Percentiles rank a stretch among this genome's conserved stretches.
These are phyloP conservation scores for Myocastor coypus DNA, from an alignment of 2,113 vertebrate species.

Conservation along the genomic window DNA sequence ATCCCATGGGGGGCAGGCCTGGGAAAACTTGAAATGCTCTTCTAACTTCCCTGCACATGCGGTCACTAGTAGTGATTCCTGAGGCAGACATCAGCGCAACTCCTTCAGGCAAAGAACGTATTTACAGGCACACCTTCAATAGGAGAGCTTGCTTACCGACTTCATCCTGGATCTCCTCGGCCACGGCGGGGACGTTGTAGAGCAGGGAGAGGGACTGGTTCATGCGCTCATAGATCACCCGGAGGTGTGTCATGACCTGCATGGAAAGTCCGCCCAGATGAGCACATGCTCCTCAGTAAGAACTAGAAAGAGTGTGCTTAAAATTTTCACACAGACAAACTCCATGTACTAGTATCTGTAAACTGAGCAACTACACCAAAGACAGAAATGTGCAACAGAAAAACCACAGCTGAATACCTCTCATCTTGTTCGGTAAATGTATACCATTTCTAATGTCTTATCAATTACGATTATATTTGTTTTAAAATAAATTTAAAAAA, in stretches of 20 bases:
- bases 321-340: too few relatives aligned
- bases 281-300: background rate
- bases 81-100: background rate
- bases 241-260: constrained; percentile 98
- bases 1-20: background rate
- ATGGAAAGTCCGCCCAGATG: background rate
- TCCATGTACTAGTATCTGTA: too few relatives aligned
- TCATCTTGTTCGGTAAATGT: too few relatives aligned
- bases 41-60: background rate
- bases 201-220: constrained; percentile 98
- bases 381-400: too few relatives aligned
- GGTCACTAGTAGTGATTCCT: background rate
- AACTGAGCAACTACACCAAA: too few relatives aligned
- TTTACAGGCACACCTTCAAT: background rate
- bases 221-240: constrained; percentile 98
- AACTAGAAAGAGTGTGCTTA: background rate
- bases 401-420: too few relatives aligned
- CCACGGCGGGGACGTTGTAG: constrained; percentile 96
- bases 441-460: too few relatives aligned
- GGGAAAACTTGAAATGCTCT: background rate
- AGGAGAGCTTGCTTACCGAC: constrained; percentile 90
- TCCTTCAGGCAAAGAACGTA: background rate
- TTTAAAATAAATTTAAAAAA: too few relatives aligned
- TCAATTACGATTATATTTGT: too few relatives aligned
- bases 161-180: constrained; percentile 98